Percentiles rank a stretch among this genome's conserved stretches.
These are phyloP conservation scores for Stichopus chloronotus DNA, from an alignment of 35 echinoderm and acorn worm species.

Conservation along the genomic window DNA sequence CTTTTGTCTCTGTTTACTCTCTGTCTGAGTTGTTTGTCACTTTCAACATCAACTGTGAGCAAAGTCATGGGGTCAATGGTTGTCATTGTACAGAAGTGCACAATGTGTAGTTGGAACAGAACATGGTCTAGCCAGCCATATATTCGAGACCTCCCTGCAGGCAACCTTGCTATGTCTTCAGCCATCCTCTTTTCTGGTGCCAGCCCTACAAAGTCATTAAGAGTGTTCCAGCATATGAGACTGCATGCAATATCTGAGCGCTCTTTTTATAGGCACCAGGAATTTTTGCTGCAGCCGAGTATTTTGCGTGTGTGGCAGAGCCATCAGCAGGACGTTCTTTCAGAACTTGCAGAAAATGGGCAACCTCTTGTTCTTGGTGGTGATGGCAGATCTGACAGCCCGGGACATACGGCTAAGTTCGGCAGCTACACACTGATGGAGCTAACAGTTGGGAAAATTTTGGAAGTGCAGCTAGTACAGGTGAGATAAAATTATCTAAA, in stretches of 20 bases:
- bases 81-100: slow-evolving; percentile 35
- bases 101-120: not conserved
- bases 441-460: not conserved
- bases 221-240: slow-evolving; percentile 41
- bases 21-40: not conserved
- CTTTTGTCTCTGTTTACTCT: not conserved
- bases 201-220: slow-evolving; percentile 39
- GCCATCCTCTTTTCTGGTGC: slow-evolving; percentile 58
- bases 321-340: not conserved
- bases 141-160: slow-evolving; percentile 10
- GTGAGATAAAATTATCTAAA: no score
- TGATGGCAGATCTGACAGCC: slow-evolving; percentile 70
- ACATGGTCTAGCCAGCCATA: slow-evolving; percentile 53
- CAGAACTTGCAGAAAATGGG: not conserved
- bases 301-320: not conserved
- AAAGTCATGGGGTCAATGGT: not conserved
- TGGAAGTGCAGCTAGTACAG: not conserved
- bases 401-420: slow-evolving; percentile 39
- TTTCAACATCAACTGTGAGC: not conserved
- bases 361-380: slow-evolving; percentile 51
- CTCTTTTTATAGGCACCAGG: slow-evolving; percentile 12
- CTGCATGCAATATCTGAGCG: not conserved
- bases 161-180: slow-evolving; percentile 39
- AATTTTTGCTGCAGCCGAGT: slow-evolving; percentile 9
- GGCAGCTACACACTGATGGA: slow-evolving; percentile 37